These are phyloP conservation scores for Watsonalla cultraria DNA, from an alignment of 2,888 invertebrate genomes.

Conservation along the genomic window DNA sequence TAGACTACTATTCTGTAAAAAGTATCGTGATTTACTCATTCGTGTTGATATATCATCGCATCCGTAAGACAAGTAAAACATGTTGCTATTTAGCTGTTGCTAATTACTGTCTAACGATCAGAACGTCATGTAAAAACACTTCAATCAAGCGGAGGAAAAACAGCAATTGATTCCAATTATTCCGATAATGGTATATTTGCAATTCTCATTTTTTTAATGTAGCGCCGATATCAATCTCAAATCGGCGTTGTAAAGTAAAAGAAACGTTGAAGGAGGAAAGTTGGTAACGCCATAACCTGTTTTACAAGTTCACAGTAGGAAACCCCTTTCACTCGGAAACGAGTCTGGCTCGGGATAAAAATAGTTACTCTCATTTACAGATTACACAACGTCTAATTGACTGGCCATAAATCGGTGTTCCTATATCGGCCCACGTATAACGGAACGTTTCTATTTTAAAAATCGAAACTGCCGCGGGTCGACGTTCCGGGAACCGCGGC, in stretches of 20 bases:
- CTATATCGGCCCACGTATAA: constrained; percentile 45
- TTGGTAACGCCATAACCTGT: constrained; percentile 42
- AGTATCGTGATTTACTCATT: too few species aligned
- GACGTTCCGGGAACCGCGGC: constrained; percentile 53
- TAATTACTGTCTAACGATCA: constrained; percentile 2
- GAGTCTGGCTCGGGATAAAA: constrained; percentile 46
- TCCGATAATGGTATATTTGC: too few species aligned
- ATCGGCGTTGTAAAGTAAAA: constrained; percentile 7
- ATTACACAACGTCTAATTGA: constrained; percentile 62
- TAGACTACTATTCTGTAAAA: constrained; percentile 9
- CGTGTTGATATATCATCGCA: too few species aligned
- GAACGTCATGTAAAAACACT: background rate
- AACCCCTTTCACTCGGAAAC: constrained; percentile 68
- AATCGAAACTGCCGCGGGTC: constrained; percentile 58
- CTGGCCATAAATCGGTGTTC: constrained; percentile 50
- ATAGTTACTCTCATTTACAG: constrained; percentile 57
- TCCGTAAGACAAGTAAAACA: too few species aligned
- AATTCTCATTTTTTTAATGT: too few species aligned
- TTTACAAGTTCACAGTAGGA: constrained; percentile 50
- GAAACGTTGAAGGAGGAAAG: constrained; percentile 40
- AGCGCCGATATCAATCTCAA: background rate
- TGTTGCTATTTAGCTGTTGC: background rate
- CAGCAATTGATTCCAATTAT: too few species aligned
- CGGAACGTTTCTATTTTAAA: constrained; percentile 69
- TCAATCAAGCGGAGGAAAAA: too few species aligned